Percentiles rank a stretch among this genome's conserved stretches.
Evolutionary conservation across 2,797 vertebrate species (phyloP).

Genomic region (Sebastes matsubarae): DNA sequence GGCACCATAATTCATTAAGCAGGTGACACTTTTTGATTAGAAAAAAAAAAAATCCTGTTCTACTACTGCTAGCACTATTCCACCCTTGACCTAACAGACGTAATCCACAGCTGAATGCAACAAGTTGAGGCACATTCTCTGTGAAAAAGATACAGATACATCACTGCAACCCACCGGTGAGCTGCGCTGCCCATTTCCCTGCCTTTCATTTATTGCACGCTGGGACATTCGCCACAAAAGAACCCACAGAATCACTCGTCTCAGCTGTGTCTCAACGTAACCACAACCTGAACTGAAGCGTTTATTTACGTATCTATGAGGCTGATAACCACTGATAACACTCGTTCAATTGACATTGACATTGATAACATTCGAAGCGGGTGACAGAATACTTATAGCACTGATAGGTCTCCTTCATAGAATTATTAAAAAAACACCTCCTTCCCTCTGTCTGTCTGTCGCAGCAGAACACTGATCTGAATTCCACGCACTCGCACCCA

Average conservation of each 20-base stretch:
- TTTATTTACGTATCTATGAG: neutral
- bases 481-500: constrained; percentile 17
- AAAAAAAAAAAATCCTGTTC: neutral
- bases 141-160: neutral
- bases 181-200: neutral
- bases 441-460: neutral
- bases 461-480: constrained; percentile 9
- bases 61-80: neutral
- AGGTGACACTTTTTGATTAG: neutral
- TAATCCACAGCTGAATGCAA: neutral
- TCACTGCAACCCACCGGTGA: neutral
- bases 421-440: too few species aligned
- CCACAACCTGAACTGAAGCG: too few species aligned
- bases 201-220: constrained; percentile 1
- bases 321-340: neutral
- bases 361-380: too few species aligned
- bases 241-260: neutral
- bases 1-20: neutral
- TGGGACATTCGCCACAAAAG: neutral
- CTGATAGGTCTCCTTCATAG: too few species aligned
- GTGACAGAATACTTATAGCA: neutral
- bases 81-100: neutral
- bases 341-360: too few species aligned
- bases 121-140: neutral
- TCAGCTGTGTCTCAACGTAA: too few species aligned